These are phyloP conservation scores for Drosophila punjabiensis DNA, from an alignment of 1,140 invertebrate species.

Conservation along the genomic window DNA sequence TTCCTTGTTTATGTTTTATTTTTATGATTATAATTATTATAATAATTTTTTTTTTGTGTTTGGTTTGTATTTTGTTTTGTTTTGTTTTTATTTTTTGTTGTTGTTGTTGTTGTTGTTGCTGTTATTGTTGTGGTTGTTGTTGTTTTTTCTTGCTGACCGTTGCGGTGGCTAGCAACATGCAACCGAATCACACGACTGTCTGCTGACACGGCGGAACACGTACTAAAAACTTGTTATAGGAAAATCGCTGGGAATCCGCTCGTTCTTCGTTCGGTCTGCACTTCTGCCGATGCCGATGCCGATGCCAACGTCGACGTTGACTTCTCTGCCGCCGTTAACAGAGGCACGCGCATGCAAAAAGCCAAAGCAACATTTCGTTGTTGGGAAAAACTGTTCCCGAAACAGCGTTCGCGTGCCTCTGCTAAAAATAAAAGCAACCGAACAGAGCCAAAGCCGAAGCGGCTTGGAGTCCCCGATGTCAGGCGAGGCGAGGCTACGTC, in stretches of 20 bases:
- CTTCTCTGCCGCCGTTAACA: constrained; percentile 15
- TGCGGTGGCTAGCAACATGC: constrained; percentile 24
- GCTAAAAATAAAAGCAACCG: constrained; percentile 32
- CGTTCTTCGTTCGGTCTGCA: constrained; percentile 8
- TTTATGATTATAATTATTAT: not conserved
- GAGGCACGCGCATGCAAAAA: constrained; percentile 49
- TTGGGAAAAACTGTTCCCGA: constrained; percentile 34
- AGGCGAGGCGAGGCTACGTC: too few relatives aligned
- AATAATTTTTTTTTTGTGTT: not conserved
- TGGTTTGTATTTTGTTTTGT: not conserved
- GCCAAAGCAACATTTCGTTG: not conserved
- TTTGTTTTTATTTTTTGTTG: constrained; percentile 15
- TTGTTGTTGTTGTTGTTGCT: constrained; percentile 19
- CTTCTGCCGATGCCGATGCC: not conserved
- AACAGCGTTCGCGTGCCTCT: constrained; percentile 30
- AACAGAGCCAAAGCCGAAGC: not conserved
- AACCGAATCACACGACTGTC: constrained; percentile 70
- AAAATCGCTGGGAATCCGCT: constrained; percentile 36
- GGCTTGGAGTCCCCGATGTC: not conserved
- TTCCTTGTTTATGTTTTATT: not conserved
- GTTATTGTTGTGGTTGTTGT: constrained; percentile 15
- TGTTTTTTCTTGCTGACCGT: constrained; percentile 11
- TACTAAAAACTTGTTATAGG: constrained; percentile 85
- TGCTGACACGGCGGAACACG: constrained; percentile 84
- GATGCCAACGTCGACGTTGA: not conserved